These are phyloP conservation scores for Phylloscopus trochilus DNA, from an alignment of 2,113 vertebrate genomes.

Conservation along the genomic window DNA sequence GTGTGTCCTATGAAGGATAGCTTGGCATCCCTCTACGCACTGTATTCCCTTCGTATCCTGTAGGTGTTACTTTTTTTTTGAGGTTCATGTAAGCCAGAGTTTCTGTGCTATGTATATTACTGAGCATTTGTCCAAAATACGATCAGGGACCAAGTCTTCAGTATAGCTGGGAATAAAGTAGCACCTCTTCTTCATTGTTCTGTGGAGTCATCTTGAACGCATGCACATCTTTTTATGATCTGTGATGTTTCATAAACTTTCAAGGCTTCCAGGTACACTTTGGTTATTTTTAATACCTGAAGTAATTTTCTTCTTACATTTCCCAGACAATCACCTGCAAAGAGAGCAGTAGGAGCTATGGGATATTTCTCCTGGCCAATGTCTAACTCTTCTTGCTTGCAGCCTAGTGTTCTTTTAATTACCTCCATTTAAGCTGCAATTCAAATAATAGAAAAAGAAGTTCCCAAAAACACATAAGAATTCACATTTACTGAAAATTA, in stretches of 20 bases:
- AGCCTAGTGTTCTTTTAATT: background rate
- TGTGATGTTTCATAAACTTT: background rate
- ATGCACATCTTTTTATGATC: background rate
- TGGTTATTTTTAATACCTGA: background rate
- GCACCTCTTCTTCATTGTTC: background rate
- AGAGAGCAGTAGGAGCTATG: background rate
- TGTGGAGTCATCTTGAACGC: background rate
- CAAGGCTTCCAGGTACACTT: background rate
- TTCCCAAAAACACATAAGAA: fast-evolving
- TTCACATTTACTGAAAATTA: background rate
- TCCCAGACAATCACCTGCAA: background rate
- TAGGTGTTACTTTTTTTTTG: background rate
- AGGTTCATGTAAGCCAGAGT: background rate
- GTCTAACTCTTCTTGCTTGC: background rate
- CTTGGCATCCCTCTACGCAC: background rate
- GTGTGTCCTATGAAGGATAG: background rate
- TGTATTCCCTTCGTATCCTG: background rate
- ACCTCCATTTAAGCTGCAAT: background rate
- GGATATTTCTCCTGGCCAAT: background rate
- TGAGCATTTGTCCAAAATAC: background rate
- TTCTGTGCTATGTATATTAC: background rate
- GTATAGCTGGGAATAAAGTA: background rate
- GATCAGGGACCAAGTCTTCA: background rate
- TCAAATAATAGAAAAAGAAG: background rate
- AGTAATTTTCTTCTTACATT: background rate